Evolutionary conservation across 2,797 vertebrate genomes (phyloP), one percentile per base, ranked within the genome.

Genomic region (Chelon auratus): DNA sequence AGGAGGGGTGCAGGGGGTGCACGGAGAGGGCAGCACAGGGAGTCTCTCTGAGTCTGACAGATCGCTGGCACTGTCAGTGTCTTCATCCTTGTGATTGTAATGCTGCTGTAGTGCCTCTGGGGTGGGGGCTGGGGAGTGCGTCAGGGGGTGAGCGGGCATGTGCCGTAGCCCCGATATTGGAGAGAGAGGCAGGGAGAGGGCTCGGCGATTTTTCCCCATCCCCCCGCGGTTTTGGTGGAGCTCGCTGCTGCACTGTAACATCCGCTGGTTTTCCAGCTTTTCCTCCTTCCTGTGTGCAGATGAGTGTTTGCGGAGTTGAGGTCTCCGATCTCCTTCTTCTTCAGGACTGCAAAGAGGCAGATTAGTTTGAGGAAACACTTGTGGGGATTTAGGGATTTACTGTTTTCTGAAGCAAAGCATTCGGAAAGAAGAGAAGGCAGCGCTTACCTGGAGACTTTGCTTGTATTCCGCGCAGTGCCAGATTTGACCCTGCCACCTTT

Each of bases 31-130:
- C 14, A 95, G 91, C 1, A 97, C 89, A 17, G 96, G 96, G 63
- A 98, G 90, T 72, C 97, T 93, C 87, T 99, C 97, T 0, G 97
- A 99, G 81, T 99, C 98, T 0, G 97, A 99, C 68, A 99, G 95
- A 75, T 99, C 97, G 5, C 98, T 99, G 64, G 96, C 97, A 5
- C 97, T 97, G 66, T 98, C 98, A 26, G 95, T 96, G 63, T 97
- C 96, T 0, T 93, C 92, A 62, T 95, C 93, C 64, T 95, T 96
- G 82, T 95, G 90, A 62, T 91, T 90, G 78, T 93, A 91, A 55
- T 93, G 91, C 13, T 71, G 90, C n/a, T 81, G 91, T n/a, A 95
- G 84, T 0, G 82, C 80, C 80, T 94, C 93, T 1, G 93, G 88
- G 59, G 91, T 92, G 20, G 88, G 85, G 42, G 76, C 75, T 1